Conservation (phyloP, 2,888 invertebrate species). For the Xestia c-nigrum region DNA sequence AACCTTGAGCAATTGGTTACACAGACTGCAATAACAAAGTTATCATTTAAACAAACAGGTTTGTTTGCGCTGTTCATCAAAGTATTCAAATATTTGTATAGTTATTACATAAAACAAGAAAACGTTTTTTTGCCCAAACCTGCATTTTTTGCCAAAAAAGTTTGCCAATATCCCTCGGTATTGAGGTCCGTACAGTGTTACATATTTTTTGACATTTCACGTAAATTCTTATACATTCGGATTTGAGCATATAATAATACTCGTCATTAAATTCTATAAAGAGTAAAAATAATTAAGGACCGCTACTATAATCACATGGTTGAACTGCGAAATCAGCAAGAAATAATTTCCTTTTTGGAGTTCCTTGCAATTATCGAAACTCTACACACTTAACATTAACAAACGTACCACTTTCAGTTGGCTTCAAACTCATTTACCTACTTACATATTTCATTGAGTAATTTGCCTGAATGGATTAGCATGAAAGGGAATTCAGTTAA, state of each 20-base stretch:
- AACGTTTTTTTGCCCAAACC: slow-evolving; percentile 26
- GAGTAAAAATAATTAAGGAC: slow-evolving; percentile 63
- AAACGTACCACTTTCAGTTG: slow-evolving; percentile 18
- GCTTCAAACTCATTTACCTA: slow-evolving; percentile 14
- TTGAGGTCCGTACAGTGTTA: slow-evolving; percentile 30
- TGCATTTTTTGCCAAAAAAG: slow-evolving; percentile 24
- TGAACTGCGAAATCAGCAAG: slow-evolving; percentile 62
- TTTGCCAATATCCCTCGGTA: slow-evolving; percentile 28
- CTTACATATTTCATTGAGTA: slow-evolving; percentile 29
- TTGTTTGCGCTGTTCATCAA: slow-evolving; percentile 26
- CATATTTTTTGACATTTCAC: slow-evolving; percentile 40
- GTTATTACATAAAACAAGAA: slow-evolving; percentile 34
- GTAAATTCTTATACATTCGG: slow-evolving; percentile 24
- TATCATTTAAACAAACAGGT: slow-evolving; percentile 43
- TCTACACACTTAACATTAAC: neutral
- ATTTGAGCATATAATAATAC: slow-evolving; percentile 29
- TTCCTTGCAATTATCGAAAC: slow-evolving; percentile 51
- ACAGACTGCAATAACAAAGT: slow-evolving; percentile 39
- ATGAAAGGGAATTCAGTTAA: slow-evolving; percentile 30
- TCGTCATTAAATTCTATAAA: slow-evolving; percentile 60
- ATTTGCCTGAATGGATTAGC: slow-evolving; percentile 37
- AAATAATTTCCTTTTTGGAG: slow-evolving; percentile 60
- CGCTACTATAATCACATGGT: slow-evolving; percentile 68
- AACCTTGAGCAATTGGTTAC: slow-evolving; percentile 41
- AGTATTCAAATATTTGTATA: slow-evolving; percentile 38